Conservation (phyloP, 1,140 invertebrate genomes). For the Atopsyche davidsoni region DNA sequence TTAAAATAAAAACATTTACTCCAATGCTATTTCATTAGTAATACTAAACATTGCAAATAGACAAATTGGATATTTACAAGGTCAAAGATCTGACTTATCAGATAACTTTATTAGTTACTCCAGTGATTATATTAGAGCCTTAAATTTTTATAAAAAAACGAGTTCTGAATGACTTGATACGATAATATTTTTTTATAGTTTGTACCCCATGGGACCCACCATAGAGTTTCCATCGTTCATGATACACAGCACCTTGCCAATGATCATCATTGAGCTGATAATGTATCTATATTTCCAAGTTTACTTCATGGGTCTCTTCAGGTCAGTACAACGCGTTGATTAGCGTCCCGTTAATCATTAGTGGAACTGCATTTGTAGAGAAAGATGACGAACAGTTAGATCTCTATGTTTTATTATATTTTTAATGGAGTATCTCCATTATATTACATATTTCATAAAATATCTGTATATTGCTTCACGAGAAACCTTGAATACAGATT, state of each 20-base stretch:
- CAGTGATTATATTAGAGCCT: not conserved
- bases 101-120: not conserved
- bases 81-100: too few species aligned
- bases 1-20: not conserved
- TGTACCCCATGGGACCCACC: conserved; percentile 35
- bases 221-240: conserved; percentile 50
- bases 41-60: too few species aligned
- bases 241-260: conserved; percentile 45
- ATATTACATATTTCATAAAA: not conserved
- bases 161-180: not conserved
- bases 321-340: too few species aligned
- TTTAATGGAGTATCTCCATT: not conserved
- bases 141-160: not conserved
- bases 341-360: too few species aligned
- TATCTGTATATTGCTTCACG: not conserved
- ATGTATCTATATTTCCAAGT: conserved; percentile 52
- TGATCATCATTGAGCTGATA: conserved; percentile 50
- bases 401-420: too few species aligned
- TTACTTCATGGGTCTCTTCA: conserved; percentile 51
- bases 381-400: too few species aligned
- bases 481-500: too few species aligned
- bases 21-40: too few species aligned
- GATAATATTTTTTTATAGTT: conserved; percentile 27
- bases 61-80: too few species aligned
- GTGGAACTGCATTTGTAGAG: too few species aligned